Conservation (phyloP, 2,113 vertebrate genomes). For the Cyphomyrus plagiostoma region DNA sequence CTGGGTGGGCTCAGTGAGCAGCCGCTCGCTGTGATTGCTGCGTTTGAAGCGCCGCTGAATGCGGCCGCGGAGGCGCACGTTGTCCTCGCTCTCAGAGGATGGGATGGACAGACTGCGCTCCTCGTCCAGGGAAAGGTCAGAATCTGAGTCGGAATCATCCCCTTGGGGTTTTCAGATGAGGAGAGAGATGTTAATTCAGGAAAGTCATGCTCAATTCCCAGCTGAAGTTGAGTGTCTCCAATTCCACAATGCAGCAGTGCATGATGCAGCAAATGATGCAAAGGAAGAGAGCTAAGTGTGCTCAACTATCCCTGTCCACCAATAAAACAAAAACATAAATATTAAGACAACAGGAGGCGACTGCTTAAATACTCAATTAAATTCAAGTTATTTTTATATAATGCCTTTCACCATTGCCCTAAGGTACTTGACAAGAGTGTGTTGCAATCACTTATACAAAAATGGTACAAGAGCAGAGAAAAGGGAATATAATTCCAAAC, state of each 20-base stretch:
- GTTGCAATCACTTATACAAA: background rate
- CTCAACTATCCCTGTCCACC: background rate
- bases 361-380: background rate
- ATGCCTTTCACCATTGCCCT: background rate
- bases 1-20: conserved; percentile 79
- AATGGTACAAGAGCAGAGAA: background rate
- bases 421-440: background rate
- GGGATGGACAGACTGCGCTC: conserved; percentile 92
- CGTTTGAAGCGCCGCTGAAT: conserved; percentile 86
- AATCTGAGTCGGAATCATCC: conserved; percentile 90
- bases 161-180: conserved; percentile 52
- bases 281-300: background rate
- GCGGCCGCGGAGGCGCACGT: conserved; percentile 79
- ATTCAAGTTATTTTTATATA: background rate
- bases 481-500: background rate
- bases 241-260: background rate
- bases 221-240: background rate
- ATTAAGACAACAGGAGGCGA: background rate
- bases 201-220: background rate
- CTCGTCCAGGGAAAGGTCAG: conserved; percentile 90
- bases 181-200: background rate
- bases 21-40: conserved; percentile 81
- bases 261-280: background rate
- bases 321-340: background rate
- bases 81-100: conserved; percentile 93